phyloP scores from a whole-genome alignment of 2,113 vertebrate species.

The Falcunculus frontatus region DNA sequence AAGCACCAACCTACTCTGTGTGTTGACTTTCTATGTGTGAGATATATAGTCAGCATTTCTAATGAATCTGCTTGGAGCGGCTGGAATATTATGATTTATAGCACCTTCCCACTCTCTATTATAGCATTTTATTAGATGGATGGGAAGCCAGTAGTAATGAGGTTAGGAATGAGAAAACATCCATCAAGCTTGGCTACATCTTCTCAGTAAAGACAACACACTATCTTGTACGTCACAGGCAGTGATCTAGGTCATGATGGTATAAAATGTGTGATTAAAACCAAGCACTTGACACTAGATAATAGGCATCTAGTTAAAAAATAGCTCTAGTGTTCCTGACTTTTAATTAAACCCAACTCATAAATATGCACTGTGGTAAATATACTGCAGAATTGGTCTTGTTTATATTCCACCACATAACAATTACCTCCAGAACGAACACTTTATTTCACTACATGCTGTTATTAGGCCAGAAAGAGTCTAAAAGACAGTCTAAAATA shows the following conservation, averaged over 20 bases:
- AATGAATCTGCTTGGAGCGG: slow-evolving; percentile 79
- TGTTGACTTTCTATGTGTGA: slow-evolving; percentile 73
- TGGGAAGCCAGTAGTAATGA: slow-evolving; percentile 86
- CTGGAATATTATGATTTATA: slow-evolving; percentile 86
- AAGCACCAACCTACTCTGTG: slow-evolving; percentile 66
- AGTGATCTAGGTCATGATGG: slow-evolving; percentile 80
- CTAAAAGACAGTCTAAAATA: slow-evolving; percentile 67
- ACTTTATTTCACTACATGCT: slow-evolving; percentile 73
- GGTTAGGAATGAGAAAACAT: slow-evolving; percentile 87
- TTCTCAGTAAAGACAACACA: slow-evolving; percentile 79
- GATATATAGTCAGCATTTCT: slow-evolving; percentile 82
- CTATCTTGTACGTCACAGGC: slow-evolving; percentile 78
- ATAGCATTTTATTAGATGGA: slow-evolving; percentile 88
- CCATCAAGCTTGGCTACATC: slow-evolving; percentile 81
- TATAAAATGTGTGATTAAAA: slow-evolving; percentile 85
- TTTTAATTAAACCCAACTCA: slow-evolving; percentile 81
- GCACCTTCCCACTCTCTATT: slow-evolving; percentile 78
- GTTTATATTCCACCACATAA: slow-evolving; percentile 77
- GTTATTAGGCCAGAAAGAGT: slow-evolving; percentile 67
- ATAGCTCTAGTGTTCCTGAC: slow-evolving; percentile 69
- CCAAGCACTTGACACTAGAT: slow-evolving; percentile 78
- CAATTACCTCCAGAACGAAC: slow-evolving; percentile 74
- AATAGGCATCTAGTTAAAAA: slow-evolving; percentile 81
- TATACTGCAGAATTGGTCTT: slow-evolving; percentile 72
- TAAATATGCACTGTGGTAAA: slow-evolving; percentile 78